Conservation (phyloP, 2,888 invertebrate species). For the Agrotis ipsilon region DNA sequence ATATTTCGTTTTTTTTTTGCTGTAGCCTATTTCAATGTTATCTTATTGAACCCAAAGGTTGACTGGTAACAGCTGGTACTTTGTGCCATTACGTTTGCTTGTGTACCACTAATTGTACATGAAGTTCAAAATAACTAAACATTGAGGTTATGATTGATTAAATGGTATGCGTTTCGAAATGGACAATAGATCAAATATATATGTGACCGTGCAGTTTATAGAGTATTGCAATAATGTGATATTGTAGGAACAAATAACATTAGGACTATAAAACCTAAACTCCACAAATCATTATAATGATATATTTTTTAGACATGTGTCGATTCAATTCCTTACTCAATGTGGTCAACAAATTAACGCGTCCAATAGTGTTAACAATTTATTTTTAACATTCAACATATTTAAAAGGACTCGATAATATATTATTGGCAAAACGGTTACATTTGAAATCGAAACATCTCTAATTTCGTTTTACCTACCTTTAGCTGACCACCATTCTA, state of each 20-base stretch:
- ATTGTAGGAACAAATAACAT: conserved; percentile 43
- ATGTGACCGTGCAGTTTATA: too few species aligned
- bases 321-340: conserved; percentile 35
- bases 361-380: neutral
- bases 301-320: conserved; percentile 41
- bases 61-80: too few species aligned
- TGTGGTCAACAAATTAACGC: neutral
- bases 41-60: too few species aligned
- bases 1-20: too few species aligned
- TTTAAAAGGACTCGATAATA: neutral
- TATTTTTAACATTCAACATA: neutral
- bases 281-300: conserved; percentile 2
- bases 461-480: conserved; percentile 50
- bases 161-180: neutral
- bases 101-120: too few species aligned
- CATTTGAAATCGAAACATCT: conserved; percentile 39
- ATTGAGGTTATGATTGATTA: too few species aligned
- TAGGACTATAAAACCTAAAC: conserved; percentile 13
- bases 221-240: conserved; percentile 26
- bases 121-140: too few species aligned
- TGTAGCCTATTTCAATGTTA: too few species aligned
- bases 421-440: conserved; percentile 11
- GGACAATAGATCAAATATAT: neutral
- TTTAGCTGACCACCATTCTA: conserved; percentile 46
- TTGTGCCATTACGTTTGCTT: too few species aligned